Base-by-base conservation (phyloP, 2,888 invertebrate genomes). In the Thymelicus acteon region DNA sequence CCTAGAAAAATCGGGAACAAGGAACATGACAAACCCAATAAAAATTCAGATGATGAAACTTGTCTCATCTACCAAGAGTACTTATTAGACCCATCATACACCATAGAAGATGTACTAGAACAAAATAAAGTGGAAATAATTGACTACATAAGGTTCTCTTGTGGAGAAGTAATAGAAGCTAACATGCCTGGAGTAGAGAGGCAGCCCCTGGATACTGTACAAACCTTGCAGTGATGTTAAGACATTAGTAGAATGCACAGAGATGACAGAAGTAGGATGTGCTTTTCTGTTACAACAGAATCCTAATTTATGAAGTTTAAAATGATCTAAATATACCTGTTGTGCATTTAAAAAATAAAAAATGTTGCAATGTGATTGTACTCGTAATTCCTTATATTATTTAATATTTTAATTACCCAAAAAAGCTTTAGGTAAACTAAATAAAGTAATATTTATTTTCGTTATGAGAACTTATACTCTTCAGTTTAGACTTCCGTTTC, bases 61-160 rank as follows among this genome's bases (percentile, higher is more conserved):
- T 95, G 96, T 79, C 94, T 99, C 74, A 95, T 98, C 72, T 96
- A 95, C 86, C 99, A 99, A 87, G 98, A 98, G 80, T 98, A 96
- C 87, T 91, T 99, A 52, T 86, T 98, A 31, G 97, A 99, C 84
- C 95, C 97, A 0, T 94, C 95, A 13, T 86, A 95, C 52, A 96
- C 95, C 6, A 96, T 99, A 0, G 95, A 96, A 52, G 96, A 97
- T 75, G 91, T 98, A 12, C 86, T 97, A 69, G 89, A 96, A 64
- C 95, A 96, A 74, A 93, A 96, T 77, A 91, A 95, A 73, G 86
- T 95, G 0, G 94, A 95, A 83, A 91, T 98, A 24, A 80, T 97
- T 8, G 97, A 98, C 87, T 99, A 97, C 87, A 95, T 96, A 73
- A 95, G 99, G 74, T 98, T 97, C 88, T 97, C 98, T 84, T 97